Conservation (phyloP, 2,113 vertebrate species). For the Furnarius figulus region DNA sequence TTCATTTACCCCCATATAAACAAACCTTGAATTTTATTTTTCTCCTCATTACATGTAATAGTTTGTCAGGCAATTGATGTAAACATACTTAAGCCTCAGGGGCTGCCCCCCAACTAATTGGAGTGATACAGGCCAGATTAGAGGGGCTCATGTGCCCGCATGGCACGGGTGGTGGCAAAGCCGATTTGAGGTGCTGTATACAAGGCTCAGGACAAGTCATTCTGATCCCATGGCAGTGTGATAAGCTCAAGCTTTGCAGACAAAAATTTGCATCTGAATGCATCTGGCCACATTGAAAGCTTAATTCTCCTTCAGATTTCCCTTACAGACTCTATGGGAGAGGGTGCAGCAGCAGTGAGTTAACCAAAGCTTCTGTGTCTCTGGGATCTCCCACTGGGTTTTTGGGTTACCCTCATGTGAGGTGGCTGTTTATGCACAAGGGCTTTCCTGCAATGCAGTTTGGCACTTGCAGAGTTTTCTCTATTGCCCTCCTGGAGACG, state of each 20-base stretch:
- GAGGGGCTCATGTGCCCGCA: background rate
- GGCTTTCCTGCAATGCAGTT: background rate
- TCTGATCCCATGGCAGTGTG: background rate
- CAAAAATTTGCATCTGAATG: constrained; percentile 34
- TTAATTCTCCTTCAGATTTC: background rate
- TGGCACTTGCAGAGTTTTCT: background rate
- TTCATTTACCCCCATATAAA: background rate
- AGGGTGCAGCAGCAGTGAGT: background rate
- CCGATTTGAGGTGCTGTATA: background rate
- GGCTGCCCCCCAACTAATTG: background rate
- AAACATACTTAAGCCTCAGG: background rate
- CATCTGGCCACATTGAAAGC: fast-evolving
- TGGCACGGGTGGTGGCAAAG: background rate
- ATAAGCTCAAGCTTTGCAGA: background rate
- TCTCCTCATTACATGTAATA: background rate
- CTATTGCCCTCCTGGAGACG: background rate
- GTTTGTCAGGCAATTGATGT: background rate
- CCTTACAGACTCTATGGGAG: background rate
- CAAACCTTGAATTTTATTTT: background rate
- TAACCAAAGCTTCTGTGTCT: background rate
- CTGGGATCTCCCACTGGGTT: background rate
- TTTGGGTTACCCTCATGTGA: fast-evolving
- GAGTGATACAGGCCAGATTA: background rate
- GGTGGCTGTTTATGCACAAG: fast-evolving
- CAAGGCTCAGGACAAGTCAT: background rate